Conservation (phyloP, 2,113 vertebrate species). For the Ophthalmolycus amberensis region DNA sequence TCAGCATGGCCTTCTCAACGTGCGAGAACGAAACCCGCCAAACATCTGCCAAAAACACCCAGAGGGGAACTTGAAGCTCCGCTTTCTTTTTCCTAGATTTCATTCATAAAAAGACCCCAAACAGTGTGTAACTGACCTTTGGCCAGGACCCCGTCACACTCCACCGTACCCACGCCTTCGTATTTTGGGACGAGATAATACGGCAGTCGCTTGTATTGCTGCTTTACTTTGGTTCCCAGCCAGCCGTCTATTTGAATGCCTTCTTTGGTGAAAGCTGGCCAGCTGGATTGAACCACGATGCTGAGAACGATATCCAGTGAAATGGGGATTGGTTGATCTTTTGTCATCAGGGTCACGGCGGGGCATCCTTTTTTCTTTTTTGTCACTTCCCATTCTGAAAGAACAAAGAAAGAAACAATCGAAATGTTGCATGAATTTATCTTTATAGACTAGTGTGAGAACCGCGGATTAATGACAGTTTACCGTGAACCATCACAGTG, state of each 20-base stretch:
- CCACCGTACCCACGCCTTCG: conserved; percentile 75
- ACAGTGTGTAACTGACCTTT: conserved; percentile 61
- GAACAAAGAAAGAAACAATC: neutral
- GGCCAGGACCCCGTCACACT: conserved; percentile 57
- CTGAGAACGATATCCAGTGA: conserved; percentile 88
- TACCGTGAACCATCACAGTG: no score
- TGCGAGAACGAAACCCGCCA: conserved; percentile 86
- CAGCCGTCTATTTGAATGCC: conserved; percentile 83
- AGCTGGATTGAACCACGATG: conserved; percentile 78
- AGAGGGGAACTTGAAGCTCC: neutral
- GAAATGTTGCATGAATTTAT: neutral
- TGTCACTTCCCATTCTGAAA: conserved; percentile 73
- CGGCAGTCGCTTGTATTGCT: accelerated
- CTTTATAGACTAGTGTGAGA: no score
- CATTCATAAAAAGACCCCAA: neutral
- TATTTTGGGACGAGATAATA: conserved; percentile 88
- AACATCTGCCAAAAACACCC: conserved; percentile 58
- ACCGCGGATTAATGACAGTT: no score
- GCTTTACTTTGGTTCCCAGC: conserved; percentile 85
- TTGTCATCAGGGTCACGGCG: conserved; percentile 84
- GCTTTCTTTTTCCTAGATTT: neutral
- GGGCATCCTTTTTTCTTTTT: conserved; percentile 83
- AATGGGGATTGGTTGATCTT: conserved; percentile 65
- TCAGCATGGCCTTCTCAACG: conserved; percentile 83
- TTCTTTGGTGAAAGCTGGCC: conserved; percentile 76